These are phyloP conservation scores for Oxyscelio sp. DNA, from an alignment of 2,888 invertebrate species.

Conservation along the genomic window DNA sequence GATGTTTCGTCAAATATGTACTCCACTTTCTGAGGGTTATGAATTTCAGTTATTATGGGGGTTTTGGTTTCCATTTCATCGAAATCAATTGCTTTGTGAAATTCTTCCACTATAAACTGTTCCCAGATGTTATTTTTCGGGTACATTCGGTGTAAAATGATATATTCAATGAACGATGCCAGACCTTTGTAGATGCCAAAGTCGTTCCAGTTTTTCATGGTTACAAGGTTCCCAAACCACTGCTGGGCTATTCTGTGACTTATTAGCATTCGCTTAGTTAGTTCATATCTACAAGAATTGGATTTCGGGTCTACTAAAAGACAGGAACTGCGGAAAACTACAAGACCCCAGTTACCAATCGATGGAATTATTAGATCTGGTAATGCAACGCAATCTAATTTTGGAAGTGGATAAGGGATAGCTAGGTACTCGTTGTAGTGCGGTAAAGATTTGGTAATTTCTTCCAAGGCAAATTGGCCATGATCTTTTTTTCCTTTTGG, in stretches of 20 bases:
- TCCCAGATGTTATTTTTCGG: constrained; percentile 99
- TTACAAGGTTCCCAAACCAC: constrained; percentile 99
- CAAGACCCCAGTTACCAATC: constrained; percentile 99
- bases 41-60: constrained; percentile 98
- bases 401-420: constrained; percentile 98
- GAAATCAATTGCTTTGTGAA: constrained; percentile 94
- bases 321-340: constrained; percentile 94
- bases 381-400: constrained; percentile 98
- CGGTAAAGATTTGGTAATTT: constrained; percentile 97
- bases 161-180: constrained; percentile 95
- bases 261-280: constrained; percentile 95
- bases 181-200: constrained; percentile 97
- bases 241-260: constrained; percentile 98
- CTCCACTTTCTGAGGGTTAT: constrained; percentile 98
- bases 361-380: constrained; percentile 98
- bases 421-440: constrained; percentile 98
- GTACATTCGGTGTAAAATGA: constrained; percentile 97
- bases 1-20: constrained; percentile 99
- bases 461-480: constrained; percentile 96
- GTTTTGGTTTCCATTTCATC: constrained; percentile 97
- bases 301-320: constrained; percentile 97
- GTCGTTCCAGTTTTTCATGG: constrained; percentile 99
- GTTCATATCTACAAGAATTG: constrained; percentile 95
- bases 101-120: constrained; percentile 97
- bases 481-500: constrained; percentile 98